Base-by-base conservation (phyloP, 2,113 vertebrate species). In the Paracanthobrama guichenoti region DNA sequence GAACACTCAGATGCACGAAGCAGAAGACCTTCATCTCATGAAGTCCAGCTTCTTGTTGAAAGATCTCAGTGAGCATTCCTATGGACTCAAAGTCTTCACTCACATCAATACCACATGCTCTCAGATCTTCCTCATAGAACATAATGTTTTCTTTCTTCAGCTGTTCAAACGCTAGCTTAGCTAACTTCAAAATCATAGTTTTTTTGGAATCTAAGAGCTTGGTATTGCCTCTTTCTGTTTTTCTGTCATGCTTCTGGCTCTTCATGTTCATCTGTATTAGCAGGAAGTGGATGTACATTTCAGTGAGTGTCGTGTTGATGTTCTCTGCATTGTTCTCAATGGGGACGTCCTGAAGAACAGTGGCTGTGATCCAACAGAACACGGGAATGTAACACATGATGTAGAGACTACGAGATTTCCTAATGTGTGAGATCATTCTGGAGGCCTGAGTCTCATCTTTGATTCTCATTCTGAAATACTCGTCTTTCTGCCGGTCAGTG, bases 321-420 rank as follows among this genome's bases (percentile, higher is more conserved):
- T 1, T 11, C 10, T 24, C 9, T 24, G n/a, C n/a, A 24, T 60
- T 4, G 16, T 28, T 73, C 57, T 0, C 74, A 28, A 7, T 50
- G 0, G 9, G 53, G 7, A 31, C 7, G 11, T 46, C 35, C 71
- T 83, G 64, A 4, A 88, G 75, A 50, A 88, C 87, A 18, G 85
- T 87, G 3, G 79, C 80, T 1, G 83, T 72, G 31, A 88, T 88
- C 86, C 83, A 77, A 81, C 86, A 88, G 55, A 87, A 87, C 9
- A 60, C 10, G 0, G 57, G 57, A 60, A 60, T 60, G n/a, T 60
- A 12, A 1, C 57, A 60, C 57, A 60, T 60, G 9, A 60, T 60
- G 10, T 24, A 60, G 57, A 60, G 57, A 60, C 57, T 60, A 11
- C 22, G 57, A 60, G 57, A 24, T 60, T 60, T 60, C n/a, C 24